Evolutionary conservation across 1,140 invertebrate genomes (phyloP), one percentile per base, ranked within the genome.

Genomic region (Drusus annulatus): DNA sequence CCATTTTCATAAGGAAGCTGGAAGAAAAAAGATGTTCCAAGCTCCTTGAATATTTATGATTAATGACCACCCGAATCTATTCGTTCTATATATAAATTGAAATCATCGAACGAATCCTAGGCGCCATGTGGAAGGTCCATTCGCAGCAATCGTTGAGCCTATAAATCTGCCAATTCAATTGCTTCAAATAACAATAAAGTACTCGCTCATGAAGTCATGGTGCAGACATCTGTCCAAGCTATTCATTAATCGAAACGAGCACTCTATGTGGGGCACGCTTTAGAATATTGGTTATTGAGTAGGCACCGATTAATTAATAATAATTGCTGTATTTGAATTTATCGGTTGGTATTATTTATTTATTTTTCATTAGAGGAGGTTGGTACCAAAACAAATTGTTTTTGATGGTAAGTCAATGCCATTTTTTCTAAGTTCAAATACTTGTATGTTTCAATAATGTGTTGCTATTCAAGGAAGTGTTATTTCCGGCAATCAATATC

Each of bases 141-240:
- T 69, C 69, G 69, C 69, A 51, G 31, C 65, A 25, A 65, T 21
- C 54, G 54, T 17, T 56, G n/a, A 15, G 60, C 65, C 65, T 50
- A 69, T 74, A 74, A 74, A 74, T 74, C 69, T 74, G 69, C 69
- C 69, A 74, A 74, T 31, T 74, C 69, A 74, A 74, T 54, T 74
- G 50, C 52, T 54, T 23, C 45, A 69, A 13, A 36, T 15, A 63
- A 16, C 7, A 17, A 56, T 21, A 56, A 56, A 7, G 54, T 56
- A 65, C 23, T 25, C 10, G 36, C 21, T 65, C 15, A 17, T 19
- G 36, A 50, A 19, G 21, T 28, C 31, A 17, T 50, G 36, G 21
- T 69, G 65, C 17, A 36, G 65, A 69, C 65, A 69, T 69, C 65
- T 69, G 65, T 69, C 65, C 36, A 69, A 69, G 51, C 65, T 69